A percentile compares a stretch with the other conserved stretches of the same genome.
Evolutionary conservation across 1,140 invertebrate species (phyloP).

Genomic region (Coptotermes formosanus): DNA sequence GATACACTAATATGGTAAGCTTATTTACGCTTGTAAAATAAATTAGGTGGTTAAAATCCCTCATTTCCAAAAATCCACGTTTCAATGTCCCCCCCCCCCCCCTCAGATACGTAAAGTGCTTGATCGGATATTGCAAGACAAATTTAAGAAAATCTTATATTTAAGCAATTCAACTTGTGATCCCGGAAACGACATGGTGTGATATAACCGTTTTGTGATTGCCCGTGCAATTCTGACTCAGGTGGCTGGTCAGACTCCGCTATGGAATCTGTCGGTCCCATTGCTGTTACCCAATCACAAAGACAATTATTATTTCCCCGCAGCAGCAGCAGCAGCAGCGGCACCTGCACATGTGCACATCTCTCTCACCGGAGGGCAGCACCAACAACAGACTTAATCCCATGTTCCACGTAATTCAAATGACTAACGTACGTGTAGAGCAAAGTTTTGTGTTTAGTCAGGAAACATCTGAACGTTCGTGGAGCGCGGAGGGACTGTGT

Average conservation of each 20-base stretch:
- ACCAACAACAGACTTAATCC: neutral
- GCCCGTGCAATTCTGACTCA: neutral
- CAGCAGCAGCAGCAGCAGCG: neutral
- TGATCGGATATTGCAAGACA: neutral
- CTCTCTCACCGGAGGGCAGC: neutral
- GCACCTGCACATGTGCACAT: neutral
- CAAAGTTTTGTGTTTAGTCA: slow-evolving; percentile 1
- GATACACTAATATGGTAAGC: too few species aligned
- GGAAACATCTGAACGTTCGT: neutral
- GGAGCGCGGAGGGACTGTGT: neutral
- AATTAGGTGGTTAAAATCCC: too few species aligned
- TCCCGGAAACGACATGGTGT: neutral
- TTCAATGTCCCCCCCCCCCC: too few species aligned
- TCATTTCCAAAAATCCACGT: too few species aligned
- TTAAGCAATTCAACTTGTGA: neutral
- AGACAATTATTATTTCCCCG: neutral
- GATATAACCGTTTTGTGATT: neutral
- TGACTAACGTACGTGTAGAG: neutral
- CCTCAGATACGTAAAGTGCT: neutral
- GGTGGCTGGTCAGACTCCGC: neutral
- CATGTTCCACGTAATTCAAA: slow-evolving; percentile 15
- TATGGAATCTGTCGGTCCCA: neutral
- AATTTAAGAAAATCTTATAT: neutral
- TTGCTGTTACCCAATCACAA: neutral
- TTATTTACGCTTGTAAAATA: too few species aligned